Conservation (phyloP, 2,113 vertebrate species). For the Anarrhichthys ocellatus region DNA sequence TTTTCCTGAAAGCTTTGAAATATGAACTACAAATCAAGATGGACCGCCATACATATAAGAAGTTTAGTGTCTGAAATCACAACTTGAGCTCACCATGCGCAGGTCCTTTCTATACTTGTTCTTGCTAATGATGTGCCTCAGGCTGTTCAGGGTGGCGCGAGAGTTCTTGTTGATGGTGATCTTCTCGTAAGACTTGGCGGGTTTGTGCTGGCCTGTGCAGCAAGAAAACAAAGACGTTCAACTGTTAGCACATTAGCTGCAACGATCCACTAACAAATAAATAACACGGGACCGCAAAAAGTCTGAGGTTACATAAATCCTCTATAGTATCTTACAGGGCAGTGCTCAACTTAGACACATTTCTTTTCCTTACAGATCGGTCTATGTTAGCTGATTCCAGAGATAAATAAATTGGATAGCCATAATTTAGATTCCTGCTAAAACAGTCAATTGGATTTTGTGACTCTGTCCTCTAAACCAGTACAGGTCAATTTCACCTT, state of each 20-base stretch:
- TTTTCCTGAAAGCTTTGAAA: background rate
- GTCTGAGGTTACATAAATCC: background rate
- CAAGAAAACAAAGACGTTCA: background rate
- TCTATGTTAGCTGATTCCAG: background rate
- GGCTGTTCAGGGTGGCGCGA: slow-evolving; percentile 89
- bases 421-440: background rate
- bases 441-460: background rate
- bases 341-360: background rate
- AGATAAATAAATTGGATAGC: background rate
- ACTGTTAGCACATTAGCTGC: background rate
- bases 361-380: background rate
- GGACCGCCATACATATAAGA: background rate
- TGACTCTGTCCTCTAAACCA: background rate
- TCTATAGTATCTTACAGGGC: background rate
- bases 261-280: background rate
- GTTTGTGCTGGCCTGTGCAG: slow-evolving; percentile 88
- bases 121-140: slow-evolving; percentile 92
- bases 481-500: background rate
- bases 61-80: background rate
- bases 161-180: slow-evolving; percentile 94
- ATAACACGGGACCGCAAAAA: background rate
- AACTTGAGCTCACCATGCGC: slow-evolving; percentile 86
- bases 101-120: slow-evolving; percentile 92
- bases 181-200: slow-evolving; percentile 86
- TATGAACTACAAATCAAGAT: background rate